Percentiles rank a stretch among this genome's conserved stretches.
Conservation (phyloP, 1,140 invertebrate species). For the Achroia grisella region DNA sequence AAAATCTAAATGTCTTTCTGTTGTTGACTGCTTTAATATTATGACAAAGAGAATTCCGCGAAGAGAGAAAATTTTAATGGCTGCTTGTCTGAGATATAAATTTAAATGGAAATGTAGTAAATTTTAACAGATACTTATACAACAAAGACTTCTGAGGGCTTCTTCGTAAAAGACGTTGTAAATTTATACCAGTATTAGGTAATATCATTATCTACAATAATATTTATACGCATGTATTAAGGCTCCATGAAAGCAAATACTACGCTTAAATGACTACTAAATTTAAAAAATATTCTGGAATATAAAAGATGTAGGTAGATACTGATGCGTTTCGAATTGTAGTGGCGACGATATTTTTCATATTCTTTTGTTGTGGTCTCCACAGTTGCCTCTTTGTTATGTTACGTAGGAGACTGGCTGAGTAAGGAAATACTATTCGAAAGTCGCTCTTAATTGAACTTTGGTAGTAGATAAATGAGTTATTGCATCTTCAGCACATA, state of each 20-base stretch:
- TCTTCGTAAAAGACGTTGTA: no score
- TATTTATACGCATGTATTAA: no score
- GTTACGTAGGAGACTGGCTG: constrained; percentile 43
- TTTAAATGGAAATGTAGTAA: constrained; percentile 17
- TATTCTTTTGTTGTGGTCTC: constrained; percentile 58
- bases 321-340: constrained; percentile 51
- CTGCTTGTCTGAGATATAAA: constrained; percentile 28
- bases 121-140: no score
- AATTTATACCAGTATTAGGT: no score
- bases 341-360: constrained; percentile 54
- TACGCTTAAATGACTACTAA: neutral
- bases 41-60: constrained; percentile 25
- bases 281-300: constrained; percentile 47
- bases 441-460: constrained; percentile 20
- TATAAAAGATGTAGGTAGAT: constrained; percentile 33
- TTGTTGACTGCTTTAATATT: constrained; percentile 26
- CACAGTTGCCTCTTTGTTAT: constrained; percentile 51
- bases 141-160: no score
- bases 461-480: no score
- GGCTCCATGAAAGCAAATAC: no score
- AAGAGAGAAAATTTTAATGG: constrained; percentile 29
- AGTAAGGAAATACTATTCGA: constrained; percentile 50
- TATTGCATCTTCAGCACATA: no score
- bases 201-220: no score
- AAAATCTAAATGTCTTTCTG: constrained; percentile 6